Percentiles rank a stretch among this genome's conserved stretches.
Evolutionary conservation across 2,888 invertebrate genomes (phyloP).

Genomic region (Drosophila greeni): DNA sequence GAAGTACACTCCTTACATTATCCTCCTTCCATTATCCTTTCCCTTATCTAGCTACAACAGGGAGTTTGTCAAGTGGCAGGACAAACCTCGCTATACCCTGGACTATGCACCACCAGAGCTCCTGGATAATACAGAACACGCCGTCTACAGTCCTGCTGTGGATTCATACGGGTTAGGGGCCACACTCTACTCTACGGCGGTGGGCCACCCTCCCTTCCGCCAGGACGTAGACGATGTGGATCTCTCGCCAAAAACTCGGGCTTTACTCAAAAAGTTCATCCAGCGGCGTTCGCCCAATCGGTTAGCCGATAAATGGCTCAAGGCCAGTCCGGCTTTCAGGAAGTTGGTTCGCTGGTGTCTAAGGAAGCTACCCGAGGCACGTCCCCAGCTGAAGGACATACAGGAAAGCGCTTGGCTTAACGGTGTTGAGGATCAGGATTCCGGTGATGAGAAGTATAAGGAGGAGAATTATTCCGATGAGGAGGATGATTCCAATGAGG

Average conservation of each 20-base stretch:
- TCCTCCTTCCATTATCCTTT: not conserved
- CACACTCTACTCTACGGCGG: conserved; percentile 86
- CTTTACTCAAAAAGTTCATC: accelerated
- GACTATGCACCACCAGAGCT: conserved; percentile 97
- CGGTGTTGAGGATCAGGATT: no score
- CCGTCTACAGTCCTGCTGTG: conserved; percentile 90
- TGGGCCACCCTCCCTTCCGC: conserved; percentile 91
- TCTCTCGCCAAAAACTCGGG: not conserved
- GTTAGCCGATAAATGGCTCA: accelerated
- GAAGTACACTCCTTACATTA: no score
- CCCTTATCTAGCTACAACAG: conserved; percentile 57
- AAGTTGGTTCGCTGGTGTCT: not conserved
- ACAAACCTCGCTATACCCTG: conserved; percentile 91
- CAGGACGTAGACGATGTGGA: conserved; percentile 24
- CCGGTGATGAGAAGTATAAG: no score
- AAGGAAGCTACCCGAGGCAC: not conserved
- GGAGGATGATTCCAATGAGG: no score
- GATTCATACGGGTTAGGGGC: conserved; percentile 98
- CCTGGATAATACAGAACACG: conserved; percentile 70
- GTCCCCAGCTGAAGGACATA: not conserved
- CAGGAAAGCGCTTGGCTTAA: accelerated
- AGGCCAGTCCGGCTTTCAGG: not conserved
- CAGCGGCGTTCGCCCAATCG: accelerated
- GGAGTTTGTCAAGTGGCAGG: conserved; percentile 67
- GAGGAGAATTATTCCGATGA: no score